These are phyloP conservation scores for Papilio glaucus DNA, from an alignment of 1,140 invertebrate genomes.

Conservation along the genomic window DNA sequence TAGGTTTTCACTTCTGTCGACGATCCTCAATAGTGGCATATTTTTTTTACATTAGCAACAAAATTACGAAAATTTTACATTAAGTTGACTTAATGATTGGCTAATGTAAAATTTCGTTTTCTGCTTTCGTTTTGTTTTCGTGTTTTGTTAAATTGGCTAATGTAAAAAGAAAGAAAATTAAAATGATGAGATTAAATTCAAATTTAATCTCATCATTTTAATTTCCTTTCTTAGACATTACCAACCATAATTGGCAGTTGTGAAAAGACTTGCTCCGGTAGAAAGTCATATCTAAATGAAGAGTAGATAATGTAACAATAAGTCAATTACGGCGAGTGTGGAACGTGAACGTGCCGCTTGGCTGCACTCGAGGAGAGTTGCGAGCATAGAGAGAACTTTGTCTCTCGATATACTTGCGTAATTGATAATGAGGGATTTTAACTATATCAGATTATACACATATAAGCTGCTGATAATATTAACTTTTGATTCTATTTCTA, in stretches of 20 bases:
- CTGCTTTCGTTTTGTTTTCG: no score
- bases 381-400: slow-evolving; percentile 40
- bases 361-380: slow-evolving; percentile 60
- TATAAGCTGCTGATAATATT: no score
- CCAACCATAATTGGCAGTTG: neutral
- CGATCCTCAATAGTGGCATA: no score
- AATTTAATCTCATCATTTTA: neutral
- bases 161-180: neutral
- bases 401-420: slow-evolving; percentile 14
- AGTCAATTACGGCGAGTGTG: slow-evolving; percentile 50
- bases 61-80: no score
- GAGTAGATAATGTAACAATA: slow-evolving; percentile 45
- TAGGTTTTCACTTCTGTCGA: no score
- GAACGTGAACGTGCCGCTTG: slow-evolving; percentile 58
- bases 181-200: neutral
- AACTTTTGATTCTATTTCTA: no score
- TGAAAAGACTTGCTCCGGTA: neutral
- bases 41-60: no score
- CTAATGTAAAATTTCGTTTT: no score
- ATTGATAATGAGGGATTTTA: slow-evolving; percentile 40
- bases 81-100: no score
- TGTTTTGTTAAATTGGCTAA: no score
- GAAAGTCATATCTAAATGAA: slow-evolving; percentile 23
- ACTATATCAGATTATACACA: neutral
- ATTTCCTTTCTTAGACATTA: neutral